These are phyloP conservation scores for Agrochola circellaris DNA, from an alignment of 2,888 invertebrate species.

Conservation along the genomic window DNA sequence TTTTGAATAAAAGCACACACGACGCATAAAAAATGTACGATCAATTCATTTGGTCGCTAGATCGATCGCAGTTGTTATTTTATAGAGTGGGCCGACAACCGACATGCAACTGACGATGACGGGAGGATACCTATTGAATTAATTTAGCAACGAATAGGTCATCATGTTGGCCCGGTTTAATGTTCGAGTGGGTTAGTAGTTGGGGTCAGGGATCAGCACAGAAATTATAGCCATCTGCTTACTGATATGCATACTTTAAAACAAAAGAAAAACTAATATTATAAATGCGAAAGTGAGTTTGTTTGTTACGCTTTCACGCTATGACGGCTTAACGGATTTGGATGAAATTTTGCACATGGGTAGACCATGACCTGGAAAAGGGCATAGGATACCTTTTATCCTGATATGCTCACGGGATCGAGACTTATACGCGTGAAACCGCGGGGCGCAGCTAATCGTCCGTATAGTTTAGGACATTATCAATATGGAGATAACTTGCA, in stretches of 20 bases:
- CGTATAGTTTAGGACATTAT: neutral
- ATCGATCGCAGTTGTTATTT: conserved; percentile 28
- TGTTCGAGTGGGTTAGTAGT: neutral
- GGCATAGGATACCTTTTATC: no score
- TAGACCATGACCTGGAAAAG: no score
- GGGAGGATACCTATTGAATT: conserved; percentile 44
- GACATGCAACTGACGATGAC: conserved; percentile 36
- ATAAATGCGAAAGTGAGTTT: no score
- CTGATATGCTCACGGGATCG: no score
- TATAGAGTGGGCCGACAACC: neutral
- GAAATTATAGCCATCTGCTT: no score
- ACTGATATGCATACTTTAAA: neutral
- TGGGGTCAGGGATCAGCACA: neutral
- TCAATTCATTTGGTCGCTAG: conserved; percentile 25
- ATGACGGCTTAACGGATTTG: no score
- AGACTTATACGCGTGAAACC: no score
- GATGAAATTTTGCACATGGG: no score
- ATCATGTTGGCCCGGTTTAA: neutral
- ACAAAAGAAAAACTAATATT: neutral
- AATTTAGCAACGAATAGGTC: conserved; percentile 24
- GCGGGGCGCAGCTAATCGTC: no score
- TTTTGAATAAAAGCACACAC: conserved; percentile 14
- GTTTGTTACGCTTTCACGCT: no score
- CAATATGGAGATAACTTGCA: neutral
- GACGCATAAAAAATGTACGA: conserved; percentile 37